A percentile compares a stretch with the other conserved stretches of the same genome.
These are phyloP conservation scores for Chalcis sispes DNA, from an alignment of 2,888 invertebrate genomes.

Conservation along the genomic window DNA sequence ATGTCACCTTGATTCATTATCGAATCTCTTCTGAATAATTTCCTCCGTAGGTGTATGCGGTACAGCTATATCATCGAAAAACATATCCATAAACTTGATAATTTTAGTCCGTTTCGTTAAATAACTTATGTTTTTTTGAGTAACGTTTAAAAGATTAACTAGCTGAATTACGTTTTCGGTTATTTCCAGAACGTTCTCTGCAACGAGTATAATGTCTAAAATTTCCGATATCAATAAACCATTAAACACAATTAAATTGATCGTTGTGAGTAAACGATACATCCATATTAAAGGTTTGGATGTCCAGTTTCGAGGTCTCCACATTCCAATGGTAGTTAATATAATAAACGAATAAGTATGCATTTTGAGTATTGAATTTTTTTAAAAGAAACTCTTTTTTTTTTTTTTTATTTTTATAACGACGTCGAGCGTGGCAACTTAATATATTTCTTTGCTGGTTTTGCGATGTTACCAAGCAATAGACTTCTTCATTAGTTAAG, in stretches of 20 bases:
- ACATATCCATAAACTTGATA: slow-evolving; percentile 22
- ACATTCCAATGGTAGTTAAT: slow-evolving; percentile 14
- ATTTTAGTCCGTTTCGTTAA: slow-evolving; percentile 24
- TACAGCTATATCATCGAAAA: slow-evolving; percentile 23
- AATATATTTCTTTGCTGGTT: too few species aligned
- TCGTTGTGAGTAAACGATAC: slow-evolving; percentile 9
- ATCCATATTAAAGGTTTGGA: background rate
- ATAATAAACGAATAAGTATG: slow-evolving; percentile 24
- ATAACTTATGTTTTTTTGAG: slow-evolving; percentile 20
- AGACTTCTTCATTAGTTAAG: too few species aligned
- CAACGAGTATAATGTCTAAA: slow-evolving; percentile 31
- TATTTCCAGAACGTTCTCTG: slow-evolving; percentile 39
- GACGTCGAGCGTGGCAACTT: too few species aligned
- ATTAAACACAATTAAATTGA: slow-evolving; percentile 1
- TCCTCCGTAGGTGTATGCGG: slow-evolving; percentile 22
- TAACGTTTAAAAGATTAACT: slow-evolving; percentile 24
- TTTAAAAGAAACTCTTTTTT: too few species aligned
- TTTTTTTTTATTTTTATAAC: too few species aligned
- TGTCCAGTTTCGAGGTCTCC: slow-evolving; percentile 33
- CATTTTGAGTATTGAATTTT: too few species aligned
- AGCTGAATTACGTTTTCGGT: slow-evolving; percentile 40
- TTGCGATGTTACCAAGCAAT: too few species aligned
- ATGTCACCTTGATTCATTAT: slow-evolving; percentile 14
- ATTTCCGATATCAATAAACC: slow-evolving; percentile 40
- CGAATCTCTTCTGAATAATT: slow-evolving; percentile 37